Conservation (phyloP, 2,797 vertebrate genomes). For the Anisognathus igniventris region DNA sequence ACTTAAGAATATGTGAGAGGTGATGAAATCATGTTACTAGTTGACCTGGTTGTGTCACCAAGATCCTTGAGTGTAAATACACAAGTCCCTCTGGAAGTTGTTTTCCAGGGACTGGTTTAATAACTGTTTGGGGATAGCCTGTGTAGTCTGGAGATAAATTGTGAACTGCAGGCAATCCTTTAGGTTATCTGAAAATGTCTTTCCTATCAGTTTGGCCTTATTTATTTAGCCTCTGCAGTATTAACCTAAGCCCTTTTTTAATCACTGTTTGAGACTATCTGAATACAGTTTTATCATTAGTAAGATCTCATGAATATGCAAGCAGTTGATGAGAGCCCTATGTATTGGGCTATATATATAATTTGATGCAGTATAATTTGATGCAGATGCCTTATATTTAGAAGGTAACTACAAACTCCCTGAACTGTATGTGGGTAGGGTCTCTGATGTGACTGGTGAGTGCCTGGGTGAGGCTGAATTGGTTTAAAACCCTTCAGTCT, state of each 20-base stretch:
- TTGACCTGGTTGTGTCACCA: background rate
- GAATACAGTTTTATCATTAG: background rate
- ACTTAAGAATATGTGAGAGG: background rate
- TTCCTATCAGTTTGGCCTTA: background rate
- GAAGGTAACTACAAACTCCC: background rate
- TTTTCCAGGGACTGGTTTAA: background rate
- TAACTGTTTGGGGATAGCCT: background rate
- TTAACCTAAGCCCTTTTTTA: background rate
- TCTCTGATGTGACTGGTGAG: background rate
- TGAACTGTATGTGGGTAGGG: accelerated
- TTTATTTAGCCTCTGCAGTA: background rate
- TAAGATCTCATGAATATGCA: background rate
- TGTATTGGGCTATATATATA: too few species aligned
- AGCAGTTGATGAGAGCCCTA: background rate
- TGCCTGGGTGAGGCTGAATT: background rate
- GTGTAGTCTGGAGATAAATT: background rate
- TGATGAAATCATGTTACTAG: background rate
- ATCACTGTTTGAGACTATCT: background rate
- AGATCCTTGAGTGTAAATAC: background rate
- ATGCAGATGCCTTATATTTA: background rate
- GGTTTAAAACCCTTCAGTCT: background rate
- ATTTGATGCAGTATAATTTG: background rate
- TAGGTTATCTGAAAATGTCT: background rate
- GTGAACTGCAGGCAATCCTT: background rate
- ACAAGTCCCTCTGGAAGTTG: background rate